Evolutionary conservation across 2,113 vertebrate genomes (phyloP).

Genomic region (Stercorarius parasiticus): DNA sequence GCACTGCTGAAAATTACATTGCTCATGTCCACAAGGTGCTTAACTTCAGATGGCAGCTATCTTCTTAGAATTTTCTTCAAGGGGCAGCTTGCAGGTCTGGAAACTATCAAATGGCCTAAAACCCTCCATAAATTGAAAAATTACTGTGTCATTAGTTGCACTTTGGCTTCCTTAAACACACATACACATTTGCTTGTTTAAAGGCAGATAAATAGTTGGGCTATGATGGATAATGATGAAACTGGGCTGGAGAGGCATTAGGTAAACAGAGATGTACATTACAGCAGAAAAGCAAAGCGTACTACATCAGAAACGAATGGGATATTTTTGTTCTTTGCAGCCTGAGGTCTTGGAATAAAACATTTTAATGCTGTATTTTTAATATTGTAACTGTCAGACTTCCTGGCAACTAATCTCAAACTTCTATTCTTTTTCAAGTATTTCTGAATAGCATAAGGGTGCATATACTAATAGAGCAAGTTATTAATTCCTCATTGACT

Average conservation of each 20-base stretch:
- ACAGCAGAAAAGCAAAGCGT: neutral
- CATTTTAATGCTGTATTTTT: slow-evolving; percentile 15
- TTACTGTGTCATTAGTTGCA: neutral
- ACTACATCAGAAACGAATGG: neutral
- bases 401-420: slow-evolving; percentile 4
- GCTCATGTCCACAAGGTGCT: neutral
- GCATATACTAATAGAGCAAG: neutral
- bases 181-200: slow-evolving; percentile 8
- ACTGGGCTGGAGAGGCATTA: neutral
- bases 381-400: slow-evolving; percentile 2
- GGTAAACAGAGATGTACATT: neutral
- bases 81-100: slow-evolving; percentile 14
- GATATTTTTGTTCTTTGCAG: slow-evolving; percentile 5
- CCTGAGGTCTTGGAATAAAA: neutral
- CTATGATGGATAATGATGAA: neutral
- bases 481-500: neutral
- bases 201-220: slow-evolving; percentile 17
- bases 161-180: neutral
- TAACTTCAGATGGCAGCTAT: neutral
- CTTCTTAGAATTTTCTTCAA: slow-evolving; percentile 1
- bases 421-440: slow-evolving; percentile 33
- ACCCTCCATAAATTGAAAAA: slow-evolving; percentile 39
- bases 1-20: neutral
- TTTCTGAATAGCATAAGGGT: slow-evolving; percentile 44
- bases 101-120: slow-evolving; percentile 39